phyloP scores from a whole-genome alignment of 2,888 invertebrate genomes.

The Hydraecia micacea region DNA sequence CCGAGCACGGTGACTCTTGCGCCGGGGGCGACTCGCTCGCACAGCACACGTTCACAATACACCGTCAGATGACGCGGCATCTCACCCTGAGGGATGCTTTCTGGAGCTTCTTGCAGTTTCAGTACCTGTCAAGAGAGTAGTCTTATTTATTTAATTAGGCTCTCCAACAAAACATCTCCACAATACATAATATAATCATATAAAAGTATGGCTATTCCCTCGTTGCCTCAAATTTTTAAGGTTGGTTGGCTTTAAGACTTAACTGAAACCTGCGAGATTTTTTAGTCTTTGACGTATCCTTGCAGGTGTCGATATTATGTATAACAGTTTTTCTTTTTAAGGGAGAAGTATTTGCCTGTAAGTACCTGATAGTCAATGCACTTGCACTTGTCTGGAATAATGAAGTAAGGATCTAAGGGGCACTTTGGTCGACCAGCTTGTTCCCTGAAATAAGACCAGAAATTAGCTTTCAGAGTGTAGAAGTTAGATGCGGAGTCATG shows the following conservation, averaged over 20 bases:
- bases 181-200: not conserved
- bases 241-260: no score
- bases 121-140: conserved; percentile 89
- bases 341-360: not conserved
- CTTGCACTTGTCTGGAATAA: conserved; percentile 98
- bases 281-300: no score
- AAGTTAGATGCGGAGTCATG: not conserved
- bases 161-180: not conserved
- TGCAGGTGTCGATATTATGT: no score
- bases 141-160: not conserved
- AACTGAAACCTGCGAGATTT: no score
- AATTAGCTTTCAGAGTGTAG: not conserved
- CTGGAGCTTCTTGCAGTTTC: conserved; percentile 99
- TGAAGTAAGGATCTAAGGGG: conserved; percentile 99
- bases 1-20: conserved; percentile 98
- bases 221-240: no score
- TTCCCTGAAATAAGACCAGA: conserved; percentile 91
- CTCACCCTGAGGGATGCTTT: conserved; percentile 97
- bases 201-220: no score
- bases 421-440: conserved; percentile 98
- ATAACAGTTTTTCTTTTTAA: not conserved
- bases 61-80: conserved; percentile 98
- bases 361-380: conserved; percentile 98
- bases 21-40: conserved; percentile 98
- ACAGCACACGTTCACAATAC: conserved; percentile 97